phyloP scores from a whole-genome alignment of 2,797 vertebrate genomes.

The Zenarchopterus dispar region DNA sequence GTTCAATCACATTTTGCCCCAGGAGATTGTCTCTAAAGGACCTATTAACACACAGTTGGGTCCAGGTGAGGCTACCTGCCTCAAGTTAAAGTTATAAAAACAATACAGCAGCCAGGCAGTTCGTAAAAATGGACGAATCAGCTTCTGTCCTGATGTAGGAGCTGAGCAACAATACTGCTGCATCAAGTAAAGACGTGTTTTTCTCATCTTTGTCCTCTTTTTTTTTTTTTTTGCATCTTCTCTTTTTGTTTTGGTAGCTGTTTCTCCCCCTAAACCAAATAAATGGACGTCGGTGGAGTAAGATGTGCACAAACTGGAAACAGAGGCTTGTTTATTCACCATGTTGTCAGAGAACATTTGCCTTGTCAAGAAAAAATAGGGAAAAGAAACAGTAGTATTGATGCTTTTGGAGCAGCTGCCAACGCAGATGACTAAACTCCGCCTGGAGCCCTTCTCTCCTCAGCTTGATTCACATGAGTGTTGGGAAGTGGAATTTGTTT shows the following conservation, averaged over 20 bases:
- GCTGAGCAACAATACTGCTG: constrained; percentile 32
- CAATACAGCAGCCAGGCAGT: constrained; percentile 31
- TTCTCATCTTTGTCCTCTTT: constrained; percentile 22
- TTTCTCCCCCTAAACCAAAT: constrained; percentile 19
- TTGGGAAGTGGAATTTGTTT: constrained; percentile 55
- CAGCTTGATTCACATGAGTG: constrained; percentile 55
- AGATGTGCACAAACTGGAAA: constrained; percentile 41
- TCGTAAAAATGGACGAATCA: constrained; percentile 45
- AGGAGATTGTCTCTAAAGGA: constrained; percentile 67
- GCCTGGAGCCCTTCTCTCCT: constrained; percentile 61
- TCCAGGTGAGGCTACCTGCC: constrained; percentile 62
- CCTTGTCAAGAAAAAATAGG: constrained; percentile 40
- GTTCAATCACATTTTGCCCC: constrained; percentile 62
- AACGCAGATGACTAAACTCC: constrained; percentile 67
- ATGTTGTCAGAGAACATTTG: constrained; percentile 60
- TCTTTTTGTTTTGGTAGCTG: neutral
- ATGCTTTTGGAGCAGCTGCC: constrained; percentile 72
- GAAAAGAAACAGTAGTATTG: constrained; percentile 60
- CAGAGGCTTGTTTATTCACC: constrained; percentile 68
- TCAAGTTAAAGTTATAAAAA: constrained; percentile 55
- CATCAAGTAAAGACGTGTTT: constrained; percentile 33
- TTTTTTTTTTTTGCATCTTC: neutral
- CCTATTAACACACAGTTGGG: constrained; percentile 62
- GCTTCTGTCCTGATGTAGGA: constrained; percentile 51
- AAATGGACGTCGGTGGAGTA: constrained; percentile 22